These are phyloP conservation scores for Lasioglossum albipes DNA, from an alignment of 1,140 invertebrate species.

Conservation along the genomic window DNA sequence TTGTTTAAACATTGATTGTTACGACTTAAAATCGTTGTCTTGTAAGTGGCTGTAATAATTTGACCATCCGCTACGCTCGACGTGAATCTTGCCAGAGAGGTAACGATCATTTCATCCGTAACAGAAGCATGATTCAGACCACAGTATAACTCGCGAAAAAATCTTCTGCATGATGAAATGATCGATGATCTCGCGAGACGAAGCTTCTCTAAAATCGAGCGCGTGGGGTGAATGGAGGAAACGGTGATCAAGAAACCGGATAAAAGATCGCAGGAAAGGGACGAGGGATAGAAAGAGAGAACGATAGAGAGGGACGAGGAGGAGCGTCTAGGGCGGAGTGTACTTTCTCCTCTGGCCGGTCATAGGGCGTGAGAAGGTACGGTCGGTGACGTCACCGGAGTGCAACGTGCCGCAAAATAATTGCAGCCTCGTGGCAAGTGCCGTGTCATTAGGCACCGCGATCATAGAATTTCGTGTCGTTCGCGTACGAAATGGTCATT, in stretches of 20 bases:
- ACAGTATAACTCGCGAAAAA: constrained; percentile 23
- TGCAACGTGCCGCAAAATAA: constrained; percentile 78
- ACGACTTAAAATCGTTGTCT: too few species aligned
- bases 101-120: too few species aligned
- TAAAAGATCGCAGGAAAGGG: background rate
- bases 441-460: constrained; percentile 76
- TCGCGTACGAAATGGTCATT: constrained; percentile 78
- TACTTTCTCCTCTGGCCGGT: constrained; percentile 67
- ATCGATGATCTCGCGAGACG: background rate
- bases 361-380: constrained; percentile 78
- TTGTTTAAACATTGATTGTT: too few species aligned
- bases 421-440: constrained; percentile 78
- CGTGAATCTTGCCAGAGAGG: too few species aligned
- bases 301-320: background rate
- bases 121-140: too few species aligned
- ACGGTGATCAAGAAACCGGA: background rate
- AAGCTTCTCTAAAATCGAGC: background rate
- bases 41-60: too few species aligned
- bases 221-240: background rate
- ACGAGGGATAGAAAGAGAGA: background rate
- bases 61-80: too few species aligned
- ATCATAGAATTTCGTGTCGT: constrained; percentile 79
- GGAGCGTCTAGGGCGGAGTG: constrained; percentile 68
- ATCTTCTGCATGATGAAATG: background rate
- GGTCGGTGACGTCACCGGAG: constrained; percentile 72